Percentiles rank a stretch among this genome's conserved stretches.
Conservation (phyloP, 2,113 vertebrate genomes). For the Lampris incognitus region DNA sequence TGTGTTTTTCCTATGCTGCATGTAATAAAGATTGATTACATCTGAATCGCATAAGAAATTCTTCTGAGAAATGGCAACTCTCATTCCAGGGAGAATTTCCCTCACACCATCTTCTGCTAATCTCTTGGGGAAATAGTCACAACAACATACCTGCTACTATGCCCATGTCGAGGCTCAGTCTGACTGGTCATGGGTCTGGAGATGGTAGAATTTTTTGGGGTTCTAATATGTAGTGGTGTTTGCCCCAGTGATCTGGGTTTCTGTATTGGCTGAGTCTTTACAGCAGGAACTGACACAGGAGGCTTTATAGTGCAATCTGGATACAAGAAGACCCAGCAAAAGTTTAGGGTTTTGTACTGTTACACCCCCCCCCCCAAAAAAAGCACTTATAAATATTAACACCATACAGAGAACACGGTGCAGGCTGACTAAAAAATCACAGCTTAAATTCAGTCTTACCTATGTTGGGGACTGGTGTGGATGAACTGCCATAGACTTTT, state of each 20-base stretch:
- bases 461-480: constrained; percentile 21
- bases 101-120: too few relatives aligned
- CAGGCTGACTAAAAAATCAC: not conserved
- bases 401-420: not conserved
- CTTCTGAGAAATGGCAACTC: too few relatives aligned
- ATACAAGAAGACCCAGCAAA: not conserved
- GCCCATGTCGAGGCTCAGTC: constrained; percentile 70
- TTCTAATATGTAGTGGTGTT: constrained; percentile 33
- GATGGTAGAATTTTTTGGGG: constrained; percentile 55
- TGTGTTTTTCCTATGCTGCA: too few relatives aligned
- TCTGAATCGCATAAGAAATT: too few relatives aligned
- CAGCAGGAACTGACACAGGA: constrained; percentile 46
- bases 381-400: not conserved
- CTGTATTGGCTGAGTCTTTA: constrained; percentile 8
- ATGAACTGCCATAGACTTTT: constrained; percentile 25
- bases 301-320: constrained; percentile 57
- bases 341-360: too few relatives aligned
- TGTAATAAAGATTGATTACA: too few relatives aligned
- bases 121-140: not conserved
- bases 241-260: constrained; percentile 16
- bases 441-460: constrained; percentile 36
- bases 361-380: too few relatives aligned
- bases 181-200: constrained; percentile 67
- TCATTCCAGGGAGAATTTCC: too few relatives aligned
- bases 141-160: constrained; percentile 71